Percentiles rank a stretch among this genome's conserved stretches.
Evolutionary conservation across 2,797 vertebrate species (phyloP).

Genomic region (Gallinago stenura): DNA sequence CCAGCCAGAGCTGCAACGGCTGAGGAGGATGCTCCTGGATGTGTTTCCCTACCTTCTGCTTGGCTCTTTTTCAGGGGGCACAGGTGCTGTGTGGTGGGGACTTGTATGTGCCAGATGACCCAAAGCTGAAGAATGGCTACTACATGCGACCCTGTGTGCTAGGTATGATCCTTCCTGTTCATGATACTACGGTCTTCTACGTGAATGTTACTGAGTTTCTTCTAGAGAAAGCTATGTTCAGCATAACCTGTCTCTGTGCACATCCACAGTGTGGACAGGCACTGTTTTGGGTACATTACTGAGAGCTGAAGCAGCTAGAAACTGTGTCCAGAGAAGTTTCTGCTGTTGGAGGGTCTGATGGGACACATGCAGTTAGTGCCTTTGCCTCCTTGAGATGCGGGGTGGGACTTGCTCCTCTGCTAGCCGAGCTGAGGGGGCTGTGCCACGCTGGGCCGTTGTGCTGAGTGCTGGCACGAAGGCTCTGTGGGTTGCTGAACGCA

Average conservation of each 20-base stretch:
- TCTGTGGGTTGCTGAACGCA: not conserved
- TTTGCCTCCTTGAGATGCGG: not conserved
- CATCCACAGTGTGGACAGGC: fast-evolving
- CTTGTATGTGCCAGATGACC: conserved; percentile 83
- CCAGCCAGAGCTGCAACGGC: not conserved
- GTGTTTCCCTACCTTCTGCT: not conserved
- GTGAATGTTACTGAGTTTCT: not conserved
- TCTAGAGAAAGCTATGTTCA: not conserved
- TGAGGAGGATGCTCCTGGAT: not conserved
- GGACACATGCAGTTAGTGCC: not conserved
- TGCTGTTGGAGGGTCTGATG: not conserved
- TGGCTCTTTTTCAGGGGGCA: conserved; percentile 84
- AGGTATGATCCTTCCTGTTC: conserved; percentile 75
- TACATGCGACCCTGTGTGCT: conserved; percentile 93
- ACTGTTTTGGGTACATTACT: not conserved
- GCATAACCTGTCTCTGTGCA: not conserved
- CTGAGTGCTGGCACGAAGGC: not conserved
- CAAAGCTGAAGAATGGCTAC: conserved; percentile 90
- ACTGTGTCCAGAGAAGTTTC: not conserved
- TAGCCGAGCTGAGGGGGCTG: fast-evolving
- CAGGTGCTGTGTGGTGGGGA: conserved; percentile 92
- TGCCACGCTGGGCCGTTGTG: not conserved
- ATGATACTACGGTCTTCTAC: fast-evolving
- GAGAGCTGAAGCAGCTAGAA: not conserved
- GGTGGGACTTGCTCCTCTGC: not conserved